Conservation (phyloP, 2,888 invertebrate species). For the Cephonodes hylas region DNA sequence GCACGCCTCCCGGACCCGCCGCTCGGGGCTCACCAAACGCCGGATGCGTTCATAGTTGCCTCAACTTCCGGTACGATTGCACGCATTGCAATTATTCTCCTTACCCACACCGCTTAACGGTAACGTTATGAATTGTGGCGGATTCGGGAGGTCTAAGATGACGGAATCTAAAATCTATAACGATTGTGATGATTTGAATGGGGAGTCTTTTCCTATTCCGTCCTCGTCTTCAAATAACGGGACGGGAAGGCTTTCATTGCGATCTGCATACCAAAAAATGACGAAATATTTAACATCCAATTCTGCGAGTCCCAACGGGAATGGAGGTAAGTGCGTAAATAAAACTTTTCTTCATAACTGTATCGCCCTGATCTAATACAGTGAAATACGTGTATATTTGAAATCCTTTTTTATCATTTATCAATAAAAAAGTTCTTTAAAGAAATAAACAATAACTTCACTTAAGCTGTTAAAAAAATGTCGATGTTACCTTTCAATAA, state of each 20-base stretch:
- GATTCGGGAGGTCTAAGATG: background rate
- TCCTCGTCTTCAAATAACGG: conserved; percentile 2
- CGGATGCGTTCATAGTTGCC: conserved; percentile 42
- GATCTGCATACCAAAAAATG: conserved; percentile 12
- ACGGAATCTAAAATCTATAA: background rate
- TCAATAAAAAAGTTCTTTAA: background rate
- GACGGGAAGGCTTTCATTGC: background rate
- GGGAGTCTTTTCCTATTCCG: background rate
- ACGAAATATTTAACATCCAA: conserved; percentile 10
- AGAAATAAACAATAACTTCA: no score
- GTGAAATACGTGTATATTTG: background rate
- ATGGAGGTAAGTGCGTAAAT: conserved; percentile 2
- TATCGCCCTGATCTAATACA: no score
- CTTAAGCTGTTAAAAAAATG: background rate
- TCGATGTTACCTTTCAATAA: no score
- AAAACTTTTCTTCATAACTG: no score
- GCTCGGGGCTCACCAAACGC: conserved; percentile 21
- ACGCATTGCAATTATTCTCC: conserved; percentile 11
- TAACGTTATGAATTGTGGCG: background rate
- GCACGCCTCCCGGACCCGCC: conserved; percentile 44
- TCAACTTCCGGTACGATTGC: conserved; percentile 24
- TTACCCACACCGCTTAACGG: no score
- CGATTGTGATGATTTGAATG: background rate
- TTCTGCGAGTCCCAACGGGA: background rate
- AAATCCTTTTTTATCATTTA: background rate